Conservation (phyloP, 2,888 invertebrate species). For the Deilephila porcellus region DNA sequence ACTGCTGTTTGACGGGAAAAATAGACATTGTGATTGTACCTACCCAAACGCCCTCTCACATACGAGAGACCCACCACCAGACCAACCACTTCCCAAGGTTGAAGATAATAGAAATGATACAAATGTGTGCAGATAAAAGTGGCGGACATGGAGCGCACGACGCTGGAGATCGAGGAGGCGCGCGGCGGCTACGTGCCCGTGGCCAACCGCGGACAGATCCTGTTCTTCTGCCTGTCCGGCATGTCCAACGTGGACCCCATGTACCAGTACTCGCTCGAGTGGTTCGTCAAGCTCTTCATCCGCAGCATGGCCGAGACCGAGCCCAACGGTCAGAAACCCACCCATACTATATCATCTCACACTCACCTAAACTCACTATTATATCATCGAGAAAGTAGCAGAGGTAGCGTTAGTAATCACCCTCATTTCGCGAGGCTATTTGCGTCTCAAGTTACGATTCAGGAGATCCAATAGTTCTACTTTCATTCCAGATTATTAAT, state of each 20-base stretch:
- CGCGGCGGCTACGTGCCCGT: constrained; percentile 93
- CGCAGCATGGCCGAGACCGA: constrained; percentile 89
- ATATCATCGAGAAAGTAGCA: too few species aligned
- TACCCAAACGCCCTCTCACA: too few species aligned
- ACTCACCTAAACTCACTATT: background rate
- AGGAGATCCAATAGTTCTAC: too few species aligned
- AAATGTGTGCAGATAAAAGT: constrained; percentile 87
- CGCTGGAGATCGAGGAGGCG: constrained; percentile 92
- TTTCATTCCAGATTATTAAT: too few species aligned
- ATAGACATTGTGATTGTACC: too few species aligned
- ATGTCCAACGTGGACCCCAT: constrained; percentile 95
- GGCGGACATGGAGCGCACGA: constrained; percentile 92
- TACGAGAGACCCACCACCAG: too few species aligned
- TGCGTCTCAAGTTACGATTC: too few species aligned
- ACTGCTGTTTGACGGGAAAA: too few species aligned
- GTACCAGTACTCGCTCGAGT: constrained; percentile 97
- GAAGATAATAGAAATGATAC: too few species aligned
- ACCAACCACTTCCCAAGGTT: too few species aligned
- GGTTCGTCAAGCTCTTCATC: constrained; percentile 94
- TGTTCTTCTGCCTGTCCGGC: constrained; percentile 95
- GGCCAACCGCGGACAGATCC: constrained; percentile 92
- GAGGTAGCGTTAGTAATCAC: too few species aligned
- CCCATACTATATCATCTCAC: background rate
- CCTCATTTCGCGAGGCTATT: too few species aligned
- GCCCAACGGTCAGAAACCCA: constrained; percentile 80